Base-by-base conservation (phyloP, 2,888 invertebrate species). In the Malthinus seriepunctatus region DNA sequence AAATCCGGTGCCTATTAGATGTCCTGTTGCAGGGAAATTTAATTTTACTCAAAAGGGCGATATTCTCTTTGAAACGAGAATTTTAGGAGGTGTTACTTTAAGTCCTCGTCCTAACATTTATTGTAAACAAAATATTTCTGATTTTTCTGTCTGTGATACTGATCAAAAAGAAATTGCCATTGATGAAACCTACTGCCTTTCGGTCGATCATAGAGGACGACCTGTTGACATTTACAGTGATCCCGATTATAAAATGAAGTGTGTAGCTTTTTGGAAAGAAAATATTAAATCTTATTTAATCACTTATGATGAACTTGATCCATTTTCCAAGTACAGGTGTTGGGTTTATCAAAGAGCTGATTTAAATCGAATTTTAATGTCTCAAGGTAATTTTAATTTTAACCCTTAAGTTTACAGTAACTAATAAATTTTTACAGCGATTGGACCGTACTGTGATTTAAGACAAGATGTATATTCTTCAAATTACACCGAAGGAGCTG, bases 291-390 rank as follows among this genome's bases (percentile, higher is more conserved):
- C 97, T 0, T 97, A 97, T 78, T 80, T 98, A 39, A 91, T 98
- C 54, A 98, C 97, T 0, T 96, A 91, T 76, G 97, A 98, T 76
- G 95, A 95, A 74, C 83, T 97, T 70, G 97, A 98, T 82, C 94
- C 97, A 0, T 90, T 94, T 72, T 95, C 95, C 2, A 93, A 90
- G 76, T 98, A 96, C 77, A 88, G 97, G 70, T 98, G 97, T 76
- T 98, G 97, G 97, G 96, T 97, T 38, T 97, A 97, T 79, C 97
- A 97, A 77, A 84, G 97, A 71, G 90, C 95, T 46, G 97, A 97
- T 84, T 84, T 97, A 66, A 96, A 96, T 73, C 82, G 88, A 76
- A 88, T 97, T 70, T 81, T 88, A 9, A 87, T 90, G 86, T 91
- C 91, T 0, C 86, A 91, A 78, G 77, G 78, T 78, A 69, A 46